Conservation (phyloP, 2,888 invertebrate genomes). For the Tuberolachnus salignus region DNA sequence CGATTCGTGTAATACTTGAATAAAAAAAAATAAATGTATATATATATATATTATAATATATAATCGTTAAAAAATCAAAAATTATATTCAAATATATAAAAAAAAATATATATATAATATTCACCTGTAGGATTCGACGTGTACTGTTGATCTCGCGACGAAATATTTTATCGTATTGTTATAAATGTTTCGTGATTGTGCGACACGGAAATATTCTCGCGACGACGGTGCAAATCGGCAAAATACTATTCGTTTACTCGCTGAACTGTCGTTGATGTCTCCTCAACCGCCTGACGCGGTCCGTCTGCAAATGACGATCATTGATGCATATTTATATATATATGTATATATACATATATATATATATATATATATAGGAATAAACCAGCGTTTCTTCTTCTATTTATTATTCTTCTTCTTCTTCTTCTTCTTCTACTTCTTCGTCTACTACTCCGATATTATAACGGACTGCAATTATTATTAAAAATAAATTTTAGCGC, state of each 20-base stretch:
- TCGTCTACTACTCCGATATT: too few relatives aligned
- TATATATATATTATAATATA: too few relatives aligned
- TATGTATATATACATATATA: too few relatives aligned
- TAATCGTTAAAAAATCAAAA: background rate
- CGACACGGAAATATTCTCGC: background rate
- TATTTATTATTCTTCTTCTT: background rate
- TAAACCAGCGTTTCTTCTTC: slow-evolving; percentile 4
- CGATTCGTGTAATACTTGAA: too few relatives aligned
- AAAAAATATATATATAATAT: background rate
- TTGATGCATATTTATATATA: too few relatives aligned
- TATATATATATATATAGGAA: too few relatives aligned
- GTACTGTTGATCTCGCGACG: background rate
- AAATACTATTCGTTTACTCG: background rate
- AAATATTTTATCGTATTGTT: background rate
- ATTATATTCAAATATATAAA: background rate
- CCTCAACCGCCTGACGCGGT: slow-evolving; percentile 42
- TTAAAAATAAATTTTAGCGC: background rate
- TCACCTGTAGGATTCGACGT: slow-evolving; percentile 23
- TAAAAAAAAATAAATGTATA: too few relatives aligned
- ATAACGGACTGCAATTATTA: slow-evolving; percentile 23
- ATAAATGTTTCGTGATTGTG: too few relatives aligned
- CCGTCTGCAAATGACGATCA: slow-evolving; percentile 29
- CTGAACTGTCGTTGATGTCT: slow-evolving; percentile 40
- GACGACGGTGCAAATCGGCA: background rate
- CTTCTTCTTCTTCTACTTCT: background rate